phyloP scores from a whole-genome alignment of 2,888 invertebrate genomes.

The Athrips mouffetella region DNA sequence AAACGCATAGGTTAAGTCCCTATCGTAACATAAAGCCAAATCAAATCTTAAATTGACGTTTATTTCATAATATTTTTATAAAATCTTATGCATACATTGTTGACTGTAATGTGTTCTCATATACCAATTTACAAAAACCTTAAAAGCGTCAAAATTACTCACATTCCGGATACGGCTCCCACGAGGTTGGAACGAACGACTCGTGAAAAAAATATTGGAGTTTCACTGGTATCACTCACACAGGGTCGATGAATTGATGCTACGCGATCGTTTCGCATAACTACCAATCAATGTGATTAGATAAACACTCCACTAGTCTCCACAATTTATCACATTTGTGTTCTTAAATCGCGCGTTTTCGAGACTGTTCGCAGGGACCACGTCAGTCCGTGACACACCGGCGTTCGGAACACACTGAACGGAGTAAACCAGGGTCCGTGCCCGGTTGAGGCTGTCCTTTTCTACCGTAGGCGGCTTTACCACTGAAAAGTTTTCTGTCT shows the following conservation, averaged over 20 bases:
- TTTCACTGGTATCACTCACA: conserved; percentile 24
- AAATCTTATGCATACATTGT: neutral
- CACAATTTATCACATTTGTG: conserved; percentile 5
- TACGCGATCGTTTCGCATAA: conserved; percentile 13
- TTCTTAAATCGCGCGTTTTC: conserved; percentile 40
- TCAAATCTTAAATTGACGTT: too few species aligned
- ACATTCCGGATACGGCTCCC: conserved; percentile 37
- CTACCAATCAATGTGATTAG: conserved; percentile 4
- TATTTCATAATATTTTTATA: neutral
- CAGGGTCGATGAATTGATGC: conserved; percentile 14
- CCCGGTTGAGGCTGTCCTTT: conserved; percentile 44
- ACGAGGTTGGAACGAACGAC: conserved; percentile 22
- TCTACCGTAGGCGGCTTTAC: conserved; percentile 35
- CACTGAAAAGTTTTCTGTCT: conserved; percentile 37
- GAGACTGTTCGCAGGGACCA: conserved; percentile 24
- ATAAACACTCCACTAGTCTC: conserved; percentile 14
- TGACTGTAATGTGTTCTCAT: neutral
- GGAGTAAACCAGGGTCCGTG: conserved; percentile 56
- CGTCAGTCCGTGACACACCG: conserved; percentile 51
- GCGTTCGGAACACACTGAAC: conserved; percentile 65
- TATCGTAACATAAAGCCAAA: too few species aligned
- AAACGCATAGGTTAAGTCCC: too few species aligned
- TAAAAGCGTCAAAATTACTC: conserved; percentile 35
- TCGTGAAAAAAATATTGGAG: conserved; percentile 25
- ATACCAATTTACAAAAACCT: conserved; percentile 19